Conservation (phyloP, 2,797 vertebrate species). For the Saxicola maurus region DNA sequence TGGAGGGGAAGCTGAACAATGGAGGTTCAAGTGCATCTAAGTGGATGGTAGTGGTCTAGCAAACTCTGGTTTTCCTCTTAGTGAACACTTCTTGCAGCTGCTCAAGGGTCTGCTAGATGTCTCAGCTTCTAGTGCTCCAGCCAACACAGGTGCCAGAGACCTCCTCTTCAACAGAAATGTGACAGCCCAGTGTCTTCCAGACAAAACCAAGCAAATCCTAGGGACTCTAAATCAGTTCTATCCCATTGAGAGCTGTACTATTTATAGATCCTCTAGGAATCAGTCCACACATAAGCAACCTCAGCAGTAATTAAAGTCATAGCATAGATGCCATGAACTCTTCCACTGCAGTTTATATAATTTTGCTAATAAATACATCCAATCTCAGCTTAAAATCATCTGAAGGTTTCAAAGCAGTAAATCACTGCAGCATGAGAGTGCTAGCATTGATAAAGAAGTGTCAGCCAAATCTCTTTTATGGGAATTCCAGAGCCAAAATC, state of each 20-base stretch:
- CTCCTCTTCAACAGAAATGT: background rate
- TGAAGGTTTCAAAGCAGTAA: background rate
- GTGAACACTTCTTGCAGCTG: background rate
- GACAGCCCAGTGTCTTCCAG: background rate
- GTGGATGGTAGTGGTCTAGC: background rate
- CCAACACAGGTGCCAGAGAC: background rate
- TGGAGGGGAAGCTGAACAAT: background rate
- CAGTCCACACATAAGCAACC: background rate
- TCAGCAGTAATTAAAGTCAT: background rate
- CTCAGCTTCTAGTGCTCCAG: background rate
- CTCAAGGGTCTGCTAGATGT: background rate
- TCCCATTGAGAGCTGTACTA: background rate
- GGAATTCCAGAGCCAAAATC: slow-evolving; percentile 14
- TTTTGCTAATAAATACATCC: background rate
- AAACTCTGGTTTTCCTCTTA: background rate
- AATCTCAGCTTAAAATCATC: background rate
- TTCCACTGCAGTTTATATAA: background rate
- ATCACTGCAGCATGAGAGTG: background rate
- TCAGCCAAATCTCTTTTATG: background rate
- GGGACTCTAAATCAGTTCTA: background rate
- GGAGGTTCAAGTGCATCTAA: background rate
- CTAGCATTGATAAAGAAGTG: background rate
- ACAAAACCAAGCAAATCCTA: background rate
- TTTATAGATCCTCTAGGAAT: background rate
- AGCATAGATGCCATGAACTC: background rate